Conservation (phyloP, 2,113 vertebrate species). For the Notechis scutatus region DNA sequence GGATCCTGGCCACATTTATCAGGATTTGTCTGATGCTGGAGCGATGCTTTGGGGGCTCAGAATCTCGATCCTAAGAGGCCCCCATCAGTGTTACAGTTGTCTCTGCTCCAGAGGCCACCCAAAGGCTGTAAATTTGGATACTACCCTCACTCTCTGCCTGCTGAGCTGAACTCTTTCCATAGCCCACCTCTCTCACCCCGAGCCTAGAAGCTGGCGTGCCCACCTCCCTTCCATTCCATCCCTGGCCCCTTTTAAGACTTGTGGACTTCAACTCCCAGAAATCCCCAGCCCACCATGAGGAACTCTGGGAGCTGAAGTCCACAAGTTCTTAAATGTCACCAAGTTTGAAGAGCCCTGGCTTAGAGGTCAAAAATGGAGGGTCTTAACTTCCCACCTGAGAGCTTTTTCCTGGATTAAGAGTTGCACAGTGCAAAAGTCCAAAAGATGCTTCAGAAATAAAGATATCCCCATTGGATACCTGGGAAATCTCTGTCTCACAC, state of each 20-base stretch:
- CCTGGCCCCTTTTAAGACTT: neutral
- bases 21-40: neutral
- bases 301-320: neutral
- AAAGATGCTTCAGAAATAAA: too few species aligned
- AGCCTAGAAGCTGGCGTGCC: neutral
- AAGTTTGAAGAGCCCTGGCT: neutral
- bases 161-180: neutral
- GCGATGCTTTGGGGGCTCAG: neutral
- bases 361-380: neutral
- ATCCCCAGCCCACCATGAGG: neutral
- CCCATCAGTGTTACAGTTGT: accelerated
- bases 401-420: neutral
- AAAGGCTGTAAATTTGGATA: neutral
- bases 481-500: neutral
- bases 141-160: neutral
- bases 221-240: neutral
- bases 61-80: neutral
- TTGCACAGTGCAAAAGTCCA: neutral
- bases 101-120: neutral
- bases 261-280: neutral
- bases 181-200: neutral
- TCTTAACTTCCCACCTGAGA: neutral
- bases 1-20: neutral
- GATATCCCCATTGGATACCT: neutral
- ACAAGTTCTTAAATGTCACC: neutral